These are phyloP conservation scores for Glareola pratincola DNA, from an alignment of 2,113 vertebrate genomes.

Conservation along the genomic window DNA sequence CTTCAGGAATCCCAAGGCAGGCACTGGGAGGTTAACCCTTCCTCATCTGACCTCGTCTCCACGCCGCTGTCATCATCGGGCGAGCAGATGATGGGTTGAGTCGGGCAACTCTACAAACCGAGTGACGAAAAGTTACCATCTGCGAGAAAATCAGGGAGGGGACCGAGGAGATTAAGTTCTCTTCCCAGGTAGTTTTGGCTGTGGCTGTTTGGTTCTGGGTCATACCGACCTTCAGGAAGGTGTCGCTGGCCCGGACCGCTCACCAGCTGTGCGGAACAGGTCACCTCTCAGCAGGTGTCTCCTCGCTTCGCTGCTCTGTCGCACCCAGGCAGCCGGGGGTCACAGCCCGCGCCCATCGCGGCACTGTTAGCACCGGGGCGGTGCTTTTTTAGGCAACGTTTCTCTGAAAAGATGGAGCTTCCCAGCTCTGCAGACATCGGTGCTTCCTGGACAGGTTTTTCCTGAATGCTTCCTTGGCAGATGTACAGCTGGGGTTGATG, in stretches of 20 bases:
- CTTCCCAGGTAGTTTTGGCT: background rate
- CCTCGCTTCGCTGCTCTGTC: background rate
- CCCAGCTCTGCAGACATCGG: background rate
- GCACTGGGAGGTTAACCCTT: conserved; percentile 65
- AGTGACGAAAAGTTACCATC: background rate
- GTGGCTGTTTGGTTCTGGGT: background rate
- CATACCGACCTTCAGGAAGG: background rate
- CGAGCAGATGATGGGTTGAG: conserved; percentile 18
- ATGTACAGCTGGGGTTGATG: background rate
- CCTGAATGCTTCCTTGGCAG: background rate
- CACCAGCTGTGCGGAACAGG: background rate
- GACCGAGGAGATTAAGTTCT: background rate
- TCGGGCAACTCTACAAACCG: background rate
- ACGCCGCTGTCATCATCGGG: background rate
- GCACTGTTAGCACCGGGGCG: background rate
- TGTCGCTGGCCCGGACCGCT: background rate
- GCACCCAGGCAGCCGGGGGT: background rate
- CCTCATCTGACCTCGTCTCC: conserved; percentile 44
- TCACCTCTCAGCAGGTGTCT: background rate
- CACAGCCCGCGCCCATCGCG: rapidly evolving
- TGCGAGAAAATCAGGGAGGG: background rate
- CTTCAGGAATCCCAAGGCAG: conserved; percentile 67
- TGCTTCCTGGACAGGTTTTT: background rate
- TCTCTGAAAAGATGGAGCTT: background rate
- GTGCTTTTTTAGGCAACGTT: background rate